Base-by-base conservation (phyloP, 2,797 vertebrate genomes). In the Cirrhinus mrigala region DNA sequence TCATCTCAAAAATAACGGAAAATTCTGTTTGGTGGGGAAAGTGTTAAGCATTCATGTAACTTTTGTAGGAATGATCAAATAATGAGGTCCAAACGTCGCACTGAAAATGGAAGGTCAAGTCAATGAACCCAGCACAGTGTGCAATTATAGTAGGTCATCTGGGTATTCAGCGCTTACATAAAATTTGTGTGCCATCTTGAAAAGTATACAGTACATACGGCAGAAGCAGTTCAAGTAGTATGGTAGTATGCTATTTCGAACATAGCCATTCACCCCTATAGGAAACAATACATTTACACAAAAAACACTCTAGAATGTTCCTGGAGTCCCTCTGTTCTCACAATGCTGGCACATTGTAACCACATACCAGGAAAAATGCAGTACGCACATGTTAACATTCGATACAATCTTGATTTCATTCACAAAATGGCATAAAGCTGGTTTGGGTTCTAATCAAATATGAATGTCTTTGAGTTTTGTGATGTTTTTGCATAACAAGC, bases 261-360 rank as follows among this genome's bases (percentile, higher is more conserved):
- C 66, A 70, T 70, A 70, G 64, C 64, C 29, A 54, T 56, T 37
- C 27, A 70, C 73, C 78, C 62, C 76, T 54, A 56, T 29, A 79
- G 66, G 44, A 82, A 78, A 48, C 68, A 37, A 70, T 84, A 85
- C 85, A 60, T 78, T 79, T 86, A 88, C 69, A 14, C 82, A 33
- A 33, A 33, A 83, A 73, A 79, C 88, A 87, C 79, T 77, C 79
- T 78, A 76, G 82, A 86, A 83, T 52, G 69, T 62, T 84, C 85
- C 70, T 40, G n/a, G 46, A 79, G 24, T 9, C 58, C 80, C 15
- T 24, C 40, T 75, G 64, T 74, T 66, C 79, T 88, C 68, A 56
- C 79, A 52, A 82, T 82, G 70, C 83, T 80, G 69, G 81, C 15
- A 80, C 89, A 76, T 79, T 79, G 74, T 64, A 85, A 69, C 52